These are phyloP conservation scores for Cenopis cana DNA, from an alignment of 2,888 invertebrate species.

Conservation along the genomic window DNA sequence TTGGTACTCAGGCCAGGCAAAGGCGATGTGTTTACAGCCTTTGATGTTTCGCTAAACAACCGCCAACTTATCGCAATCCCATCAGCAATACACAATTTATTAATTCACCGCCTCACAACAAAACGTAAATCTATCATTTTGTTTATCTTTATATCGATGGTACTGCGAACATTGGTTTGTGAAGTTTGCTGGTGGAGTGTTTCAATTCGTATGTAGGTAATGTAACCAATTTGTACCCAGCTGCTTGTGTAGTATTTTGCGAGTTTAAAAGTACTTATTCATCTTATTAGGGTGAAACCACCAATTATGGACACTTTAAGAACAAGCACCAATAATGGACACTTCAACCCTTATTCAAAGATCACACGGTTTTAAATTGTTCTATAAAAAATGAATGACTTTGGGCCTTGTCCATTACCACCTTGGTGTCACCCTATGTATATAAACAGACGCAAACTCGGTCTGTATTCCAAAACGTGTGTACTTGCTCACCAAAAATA, in stretches of 20 bases:
- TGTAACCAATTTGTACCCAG: too few relatives aligned
- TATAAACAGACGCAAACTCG: too few relatives aligned
- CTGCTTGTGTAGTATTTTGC: background rate
- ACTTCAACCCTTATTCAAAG: too few relatives aligned
- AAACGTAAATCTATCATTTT: slow-evolving; percentile 29
- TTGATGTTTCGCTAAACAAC: slow-evolving; percentile 36
- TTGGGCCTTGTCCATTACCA: too few relatives aligned
- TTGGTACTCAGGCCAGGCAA: background rate
- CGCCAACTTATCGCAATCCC: slow-evolving; percentile 39
- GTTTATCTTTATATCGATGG: slow-evolving; percentile 23
- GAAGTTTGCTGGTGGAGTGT: background rate
- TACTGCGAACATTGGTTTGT: slow-evolving; percentile 17
- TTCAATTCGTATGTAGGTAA: background rate
- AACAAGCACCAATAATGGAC: too few relatives aligned
- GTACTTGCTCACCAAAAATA: too few relatives aligned
- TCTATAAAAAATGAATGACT: too few relatives aligned
- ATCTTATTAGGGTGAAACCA: too few relatives aligned
- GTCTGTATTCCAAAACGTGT: too few relatives aligned
- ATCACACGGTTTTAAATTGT: too few relatives aligned
- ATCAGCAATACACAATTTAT: slow-evolving; percentile 38
- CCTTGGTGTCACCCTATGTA: too few relatives aligned
- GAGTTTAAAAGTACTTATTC: background rate
- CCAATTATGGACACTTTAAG: too few relatives aligned
- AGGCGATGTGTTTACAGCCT: slow-evolving; percentile 8
- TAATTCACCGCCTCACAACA: slow-evolving; percentile 31